A percentile compares a stretch with the other conserved stretches of the same genome.
phyloP scores from a whole-genome alignment of 1,140 invertebrate genomes.

The Helicoverpa zea region DNA sequence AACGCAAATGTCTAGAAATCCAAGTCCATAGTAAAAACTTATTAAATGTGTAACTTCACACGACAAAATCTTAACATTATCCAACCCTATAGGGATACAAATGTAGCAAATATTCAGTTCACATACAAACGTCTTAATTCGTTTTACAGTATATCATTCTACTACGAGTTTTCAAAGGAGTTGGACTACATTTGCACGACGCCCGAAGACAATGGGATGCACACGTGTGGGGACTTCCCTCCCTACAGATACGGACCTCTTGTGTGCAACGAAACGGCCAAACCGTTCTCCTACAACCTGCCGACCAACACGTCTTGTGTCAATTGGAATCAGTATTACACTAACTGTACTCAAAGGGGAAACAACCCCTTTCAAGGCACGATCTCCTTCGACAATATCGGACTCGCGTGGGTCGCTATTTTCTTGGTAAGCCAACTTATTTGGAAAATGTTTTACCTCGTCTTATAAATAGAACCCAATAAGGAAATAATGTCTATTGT shows the following conservation, averaged over 20 bases:
- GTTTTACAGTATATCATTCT: slow-evolving; percentile 89
- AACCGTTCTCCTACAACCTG: slow-evolving; percentile 83
- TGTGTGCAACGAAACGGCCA: slow-evolving; percentile 89
- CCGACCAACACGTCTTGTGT: slow-evolving; percentile 93
- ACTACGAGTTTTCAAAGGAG: slow-evolving; percentile 94
- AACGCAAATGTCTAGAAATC: background rate
- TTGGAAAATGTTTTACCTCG: slow-evolving; percentile 5
- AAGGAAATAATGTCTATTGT: background rate
- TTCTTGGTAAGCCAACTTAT: slow-evolving; percentile 93
- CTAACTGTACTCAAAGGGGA: slow-evolving; percentile 96
- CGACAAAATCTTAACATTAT: slow-evolving; percentile 4
- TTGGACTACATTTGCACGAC: slow-evolving; percentile 99
- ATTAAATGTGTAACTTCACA: background rate
- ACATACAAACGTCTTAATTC: slow-evolving; percentile 18
- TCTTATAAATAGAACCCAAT: background rate
- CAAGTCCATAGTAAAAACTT: background rate
- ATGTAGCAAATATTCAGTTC: background rate
- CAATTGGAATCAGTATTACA: slow-evolving; percentile 99
- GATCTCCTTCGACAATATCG: slow-evolving; percentile 99
- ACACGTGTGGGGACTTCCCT: slow-evolving; percentile 95
- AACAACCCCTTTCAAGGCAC: slow-evolving; percentile 99
- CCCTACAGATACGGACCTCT: slow-evolving; percentile 91
- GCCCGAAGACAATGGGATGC: slow-evolving; percentile 98
- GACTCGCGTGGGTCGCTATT: slow-evolving; percentile 99
- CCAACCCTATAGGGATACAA: background rate